Evolutionary conservation across 2,113 vertebrate species (phyloP).

Genomic region (Halichoeres trimaculatus): DNA sequence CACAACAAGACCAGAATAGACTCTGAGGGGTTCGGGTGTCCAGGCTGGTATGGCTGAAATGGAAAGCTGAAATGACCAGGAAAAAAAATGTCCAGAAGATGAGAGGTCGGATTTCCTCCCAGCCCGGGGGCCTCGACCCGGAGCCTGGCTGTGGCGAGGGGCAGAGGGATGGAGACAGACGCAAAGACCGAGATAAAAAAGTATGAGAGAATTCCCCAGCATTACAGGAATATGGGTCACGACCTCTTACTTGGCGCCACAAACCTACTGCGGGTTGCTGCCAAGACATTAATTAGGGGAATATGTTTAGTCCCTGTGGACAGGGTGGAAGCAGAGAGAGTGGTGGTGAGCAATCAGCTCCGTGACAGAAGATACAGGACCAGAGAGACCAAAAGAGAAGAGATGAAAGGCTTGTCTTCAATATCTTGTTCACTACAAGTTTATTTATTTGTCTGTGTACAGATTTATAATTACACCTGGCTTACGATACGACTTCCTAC

Average conservation of each 20-base stretch:
- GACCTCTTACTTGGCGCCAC: slow-evolving; percentile 61
- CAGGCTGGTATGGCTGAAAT: slow-evolving; percentile 66
- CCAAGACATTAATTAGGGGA: slow-evolving; percentile 79
- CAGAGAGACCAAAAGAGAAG: neutral
- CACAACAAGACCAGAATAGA: slow-evolving; percentile 78
- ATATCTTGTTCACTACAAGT: neutral
- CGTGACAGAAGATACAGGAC: slow-evolving; percentile 20
- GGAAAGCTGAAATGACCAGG: slow-evolving; percentile 73
- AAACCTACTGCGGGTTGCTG: slow-evolving; percentile 54
- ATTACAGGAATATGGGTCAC: slow-evolving; percentile 38
- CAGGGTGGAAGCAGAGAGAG: slow-evolving; percentile 18
- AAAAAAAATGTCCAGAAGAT: slow-evolving; percentile 38
- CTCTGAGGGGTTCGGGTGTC: slow-evolving; percentile 56
- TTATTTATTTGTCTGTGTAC: neutral
- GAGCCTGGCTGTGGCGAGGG: neutral
- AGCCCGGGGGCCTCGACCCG: slow-evolving; percentile 25
- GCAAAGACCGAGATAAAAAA: neutral
- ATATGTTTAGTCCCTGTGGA: slow-evolving; percentile 72
- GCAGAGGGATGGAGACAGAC: neutral
- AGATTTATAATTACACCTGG: neutral
- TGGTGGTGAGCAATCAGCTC: slow-evolving; percentile 27
- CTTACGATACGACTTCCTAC: neutral
- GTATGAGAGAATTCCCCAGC: slow-evolving; percentile 15
- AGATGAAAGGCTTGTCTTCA: slow-evolving; percentile 6
- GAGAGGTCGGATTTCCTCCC: slow-evolving; percentile 64